phyloP scores from a whole-genome alignment of 64 coral and sea anemone species.

The Catalaphyllia jardinei region DNA sequence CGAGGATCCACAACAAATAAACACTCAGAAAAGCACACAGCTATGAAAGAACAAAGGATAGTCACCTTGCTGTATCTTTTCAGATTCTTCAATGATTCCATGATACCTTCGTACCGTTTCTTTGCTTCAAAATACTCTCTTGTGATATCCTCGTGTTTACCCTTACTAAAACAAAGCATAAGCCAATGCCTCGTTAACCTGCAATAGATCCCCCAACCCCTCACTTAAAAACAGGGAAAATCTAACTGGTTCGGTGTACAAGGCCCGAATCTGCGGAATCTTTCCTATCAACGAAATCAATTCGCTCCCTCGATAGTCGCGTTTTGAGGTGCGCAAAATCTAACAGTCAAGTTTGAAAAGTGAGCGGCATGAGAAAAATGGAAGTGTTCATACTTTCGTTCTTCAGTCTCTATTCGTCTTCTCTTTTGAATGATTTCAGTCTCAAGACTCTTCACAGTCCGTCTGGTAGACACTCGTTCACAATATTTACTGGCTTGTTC shows the following conservation, averaged over 20 bases:
- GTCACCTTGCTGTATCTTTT: conserved; percentile 75
- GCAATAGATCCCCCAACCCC: background rate
- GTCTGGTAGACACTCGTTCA: conserved; percentile 65
- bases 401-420: conserved; percentile 78
- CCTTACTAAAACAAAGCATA: conserved; percentile 44
- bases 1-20: no score
- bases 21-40: no score
- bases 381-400: conserved; percentile 74
- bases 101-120: conserved; percentile 69
- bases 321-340: no score
- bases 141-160: conserved; percentile 92
- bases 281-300: no score
- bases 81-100: conserved; percentile 74
- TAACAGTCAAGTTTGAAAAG: background rate
- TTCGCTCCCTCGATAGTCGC: no score
- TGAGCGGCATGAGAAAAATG: background rate
- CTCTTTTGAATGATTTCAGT: conserved; percentile 86
- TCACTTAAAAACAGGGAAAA: background rate
- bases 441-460: conserved; percentile 79
- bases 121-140: conserved; percentile 86
- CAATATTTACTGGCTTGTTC: conserved; percentile 69
- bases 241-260: no score
- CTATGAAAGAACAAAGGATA: background rate
- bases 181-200: background rate
- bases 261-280: no score